These are phyloP conservation scores for Dinomys branickii DNA, from an alignment of 2,113 vertebrate genomes.

Conservation along the genomic window DNA sequence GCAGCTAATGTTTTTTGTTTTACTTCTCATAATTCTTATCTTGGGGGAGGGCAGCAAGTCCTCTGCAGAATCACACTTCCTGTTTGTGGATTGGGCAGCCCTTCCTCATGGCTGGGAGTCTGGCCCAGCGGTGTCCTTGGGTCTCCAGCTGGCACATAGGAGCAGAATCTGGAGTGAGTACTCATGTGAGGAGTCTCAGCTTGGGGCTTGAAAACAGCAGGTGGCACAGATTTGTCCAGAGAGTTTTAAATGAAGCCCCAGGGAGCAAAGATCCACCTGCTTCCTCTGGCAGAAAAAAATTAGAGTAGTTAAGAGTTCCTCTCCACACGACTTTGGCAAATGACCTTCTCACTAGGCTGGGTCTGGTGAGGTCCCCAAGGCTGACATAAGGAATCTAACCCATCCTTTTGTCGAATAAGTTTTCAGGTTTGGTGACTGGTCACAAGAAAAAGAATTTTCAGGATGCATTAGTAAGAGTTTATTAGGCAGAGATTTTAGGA, in stretches of 20 bases:
- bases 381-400: background rate
- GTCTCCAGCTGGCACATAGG: background rate
- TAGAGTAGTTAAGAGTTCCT: background rate
- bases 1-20: background rate
- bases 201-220: background rate
- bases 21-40: background rate
- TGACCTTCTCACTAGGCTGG: background rate
- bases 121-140: background rate
- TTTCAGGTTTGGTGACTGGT: background rate
- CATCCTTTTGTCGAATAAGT: background rate
- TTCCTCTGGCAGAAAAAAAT: background rate
- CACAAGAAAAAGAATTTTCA: background rate
- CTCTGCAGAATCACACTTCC: background rate
- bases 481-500: background rate
- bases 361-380: background rate
- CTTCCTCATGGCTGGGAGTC: background rate
- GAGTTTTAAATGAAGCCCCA: constrained; percentile 14
- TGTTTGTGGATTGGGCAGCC: background rate
- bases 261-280: background rate
- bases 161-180: background rate
- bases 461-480: background rate
- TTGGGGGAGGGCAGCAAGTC: background rate
- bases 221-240: background rate
- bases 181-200: background rate
- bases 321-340: background rate